Evolutionary conservation across 2,797 vertebrate species (phyloP), one percentile per base, ranked within the genome.

Genomic region (Amniataba percoides): DNA sequence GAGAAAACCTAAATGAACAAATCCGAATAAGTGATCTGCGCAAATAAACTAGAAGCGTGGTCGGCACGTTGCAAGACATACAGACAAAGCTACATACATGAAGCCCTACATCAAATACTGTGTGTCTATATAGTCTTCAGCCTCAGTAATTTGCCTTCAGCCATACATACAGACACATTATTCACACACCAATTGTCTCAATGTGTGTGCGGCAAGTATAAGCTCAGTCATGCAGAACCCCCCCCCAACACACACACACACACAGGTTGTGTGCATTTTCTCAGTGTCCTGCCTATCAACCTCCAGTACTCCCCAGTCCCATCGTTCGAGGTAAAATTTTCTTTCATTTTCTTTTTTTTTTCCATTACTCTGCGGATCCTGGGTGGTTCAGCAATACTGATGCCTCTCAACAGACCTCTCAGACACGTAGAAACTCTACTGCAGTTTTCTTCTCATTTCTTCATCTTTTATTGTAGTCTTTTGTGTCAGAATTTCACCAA

Each of bases 141-240:
- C 21, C 18, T 61, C 34, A 48, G 46, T 81, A 55, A 80, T 77
- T 62, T 69, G 71, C 9, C 0, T 64, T 82, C 60, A 68, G 39
- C 64, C 56, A 80, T 75, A 72, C 39, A 82, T 70, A 36, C 43
- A 77, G 42, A 52, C 46, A 39, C 53, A 86, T 87, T 70, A 86
- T 49, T 88, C 43, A 83, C 83, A 86, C 73, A 62, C 68, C 63
- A 77, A 21, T 86, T 51, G 65, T 49, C 71, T 34, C 25, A 36
- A 52, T 58, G 25, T 43, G 56, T 68, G 55, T 56, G 69, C 42
- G 25, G 31, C 42, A 70, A 19, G 42, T 1, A 68, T 73, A 58
- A 59, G 81, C 60, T 84, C 81, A 81, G 49, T 85, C 84, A 19
- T 49, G 81, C 23, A 3, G 49, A 67, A 80, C n/a, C 6, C n/a